These are phyloP conservation scores for Tapirus indicus DNA, from an alignment of 2,797 vertebrate genomes.

Conservation along the genomic window DNA sequence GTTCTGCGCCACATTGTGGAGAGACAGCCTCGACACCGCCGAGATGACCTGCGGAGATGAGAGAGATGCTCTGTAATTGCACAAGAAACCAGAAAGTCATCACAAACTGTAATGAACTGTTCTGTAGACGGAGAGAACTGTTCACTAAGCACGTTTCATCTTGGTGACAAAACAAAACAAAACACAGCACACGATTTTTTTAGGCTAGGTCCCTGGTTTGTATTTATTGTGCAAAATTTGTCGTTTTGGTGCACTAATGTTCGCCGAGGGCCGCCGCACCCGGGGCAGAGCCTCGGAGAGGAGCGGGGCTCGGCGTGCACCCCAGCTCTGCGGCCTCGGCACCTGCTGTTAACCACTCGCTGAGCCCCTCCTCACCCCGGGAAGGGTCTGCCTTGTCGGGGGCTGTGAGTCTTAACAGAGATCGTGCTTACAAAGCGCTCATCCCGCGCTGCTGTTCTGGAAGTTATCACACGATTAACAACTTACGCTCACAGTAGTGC, in stretches of 20 bases:
- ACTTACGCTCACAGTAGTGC: background rate
- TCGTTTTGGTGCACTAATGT: rapidly evolving
- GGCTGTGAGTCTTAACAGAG: rapidly evolving
- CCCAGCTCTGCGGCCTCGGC: rapidly evolving
- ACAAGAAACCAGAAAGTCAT: background rate
- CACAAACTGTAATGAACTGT: rapidly evolving
- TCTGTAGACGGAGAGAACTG: rapidly evolving
- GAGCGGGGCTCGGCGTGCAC: rapidly evolving
- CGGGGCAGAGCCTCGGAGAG: rapidly evolving
- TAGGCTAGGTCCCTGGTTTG: rapidly evolving
- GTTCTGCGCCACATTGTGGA: conserved; percentile 96
- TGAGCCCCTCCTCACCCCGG: background rate
- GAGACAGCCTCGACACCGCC: conserved; percentile 96
- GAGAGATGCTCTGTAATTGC: conserved; percentile 39
- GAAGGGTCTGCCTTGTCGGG: rapidly evolving
- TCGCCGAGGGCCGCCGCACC: rapidly evolving
- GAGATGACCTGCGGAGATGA: conserved; percentile 95
- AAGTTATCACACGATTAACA: rapidly evolving
- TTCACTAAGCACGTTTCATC: rapidly evolving
- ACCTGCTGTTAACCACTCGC: rapidly evolving
- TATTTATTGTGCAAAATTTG: rapidly evolving
- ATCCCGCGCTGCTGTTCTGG: background rate
- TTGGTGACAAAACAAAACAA: rapidly evolving
- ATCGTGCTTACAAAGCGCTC: rapidly evolving
- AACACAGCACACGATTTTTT: rapidly evolving